Conservation (phyloP, 2,797 vertebrate species). For the Mormyrus hasselquistii region DNA sequence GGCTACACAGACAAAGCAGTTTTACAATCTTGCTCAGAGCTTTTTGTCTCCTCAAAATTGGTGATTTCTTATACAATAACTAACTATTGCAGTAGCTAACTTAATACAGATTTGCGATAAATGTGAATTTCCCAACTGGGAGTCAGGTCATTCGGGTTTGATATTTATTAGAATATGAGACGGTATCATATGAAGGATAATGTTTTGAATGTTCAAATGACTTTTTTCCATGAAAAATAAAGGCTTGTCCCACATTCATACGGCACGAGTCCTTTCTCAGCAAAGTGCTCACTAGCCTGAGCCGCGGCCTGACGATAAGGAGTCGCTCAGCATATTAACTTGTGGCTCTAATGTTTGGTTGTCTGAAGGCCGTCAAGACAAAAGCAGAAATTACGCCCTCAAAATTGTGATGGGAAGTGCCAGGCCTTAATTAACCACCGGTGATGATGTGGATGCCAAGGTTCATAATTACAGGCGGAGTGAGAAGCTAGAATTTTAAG, state of each 20-base stretch:
- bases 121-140: neutral
- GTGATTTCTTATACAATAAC: neutral
- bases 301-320: neutral
- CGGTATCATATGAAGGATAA: neutral
- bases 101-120: neutral
- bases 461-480: constrained; percentile 50
- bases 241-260: neutral
- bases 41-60: neutral
- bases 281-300: neutral
- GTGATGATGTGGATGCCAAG: constrained; percentile 36
- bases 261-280: neutral
- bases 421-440: constrained; percentile 52
- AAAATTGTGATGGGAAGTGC: constrained; percentile 33
- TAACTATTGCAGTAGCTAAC: neutral
- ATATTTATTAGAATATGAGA: neutral
- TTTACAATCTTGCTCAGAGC: neutral
- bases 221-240: neutral
- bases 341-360: constrained; percentile 41
- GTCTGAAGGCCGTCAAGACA: constrained; percentile 39
- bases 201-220: neutral
- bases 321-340: neutral
- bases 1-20: neutral
- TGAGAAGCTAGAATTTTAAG: constrained; percentile 33
- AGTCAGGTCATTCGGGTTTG: neutral
- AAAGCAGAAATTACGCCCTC: constrained; percentile 46